Percentiles rank a stretch among this genome's conserved stretches.
Evolutionary conservation across 2,797 vertebrate genomes (phyloP).

Genomic region (Hafferia zeledoni): DNA sequence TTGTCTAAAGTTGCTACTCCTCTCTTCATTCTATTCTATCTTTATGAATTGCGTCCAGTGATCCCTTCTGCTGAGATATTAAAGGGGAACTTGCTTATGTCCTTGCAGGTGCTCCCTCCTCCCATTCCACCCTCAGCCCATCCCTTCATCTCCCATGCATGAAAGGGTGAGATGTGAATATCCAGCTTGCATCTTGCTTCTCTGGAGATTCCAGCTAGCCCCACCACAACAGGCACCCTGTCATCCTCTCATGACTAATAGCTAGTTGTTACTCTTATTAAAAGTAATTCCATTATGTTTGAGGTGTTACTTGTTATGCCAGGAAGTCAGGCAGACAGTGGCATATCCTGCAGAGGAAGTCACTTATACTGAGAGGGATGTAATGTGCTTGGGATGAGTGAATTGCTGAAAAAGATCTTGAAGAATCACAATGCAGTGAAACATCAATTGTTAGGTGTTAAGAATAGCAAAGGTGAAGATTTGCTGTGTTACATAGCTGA

Average conservation of each 20-base stretch:
- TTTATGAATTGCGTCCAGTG: background rate
- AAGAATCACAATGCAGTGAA: background rate
- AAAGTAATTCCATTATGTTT: background rate
- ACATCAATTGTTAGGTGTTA: background rate
- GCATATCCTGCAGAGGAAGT: background rate
- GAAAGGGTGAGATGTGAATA: background rate
- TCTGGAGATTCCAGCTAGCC: background rate
- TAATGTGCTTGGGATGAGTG: background rate
- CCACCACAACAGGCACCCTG: fast-evolving
- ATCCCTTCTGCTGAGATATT: background rate
- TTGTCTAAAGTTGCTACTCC: background rate
- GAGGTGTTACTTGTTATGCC: background rate
- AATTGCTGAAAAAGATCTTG: background rate
- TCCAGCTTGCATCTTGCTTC: background rate
- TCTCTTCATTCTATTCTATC: background rate
- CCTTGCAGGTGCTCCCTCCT: background rate
- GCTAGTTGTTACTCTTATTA: background rate
- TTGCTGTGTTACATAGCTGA: background rate
- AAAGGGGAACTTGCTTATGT: background rate
- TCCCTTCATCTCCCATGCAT: background rate
- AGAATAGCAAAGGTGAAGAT: background rate
- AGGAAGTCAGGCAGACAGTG: background rate
- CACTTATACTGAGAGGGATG: background rate
- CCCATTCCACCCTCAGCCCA: background rate
- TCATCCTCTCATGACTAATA: background rate